phyloP scores from a whole-genome alignment of 2,113 vertebrate genomes.

The Percopsis transmontana region DNA sequence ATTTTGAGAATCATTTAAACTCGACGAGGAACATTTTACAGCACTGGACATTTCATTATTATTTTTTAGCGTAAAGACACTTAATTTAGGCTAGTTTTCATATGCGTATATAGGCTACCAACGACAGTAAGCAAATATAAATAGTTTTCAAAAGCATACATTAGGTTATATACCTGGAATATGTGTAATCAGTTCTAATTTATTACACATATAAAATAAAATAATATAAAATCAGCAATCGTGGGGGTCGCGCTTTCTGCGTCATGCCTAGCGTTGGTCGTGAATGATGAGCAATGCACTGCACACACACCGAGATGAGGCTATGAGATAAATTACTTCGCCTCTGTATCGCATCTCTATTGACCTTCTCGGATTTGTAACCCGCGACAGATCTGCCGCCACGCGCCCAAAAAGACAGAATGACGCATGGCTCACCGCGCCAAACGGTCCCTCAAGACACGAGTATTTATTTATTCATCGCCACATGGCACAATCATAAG shows the following conservation, averaged over 20 bases:
- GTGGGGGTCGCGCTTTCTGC: no score
- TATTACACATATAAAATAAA: no score
- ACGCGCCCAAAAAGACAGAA: constrained; percentile 34
- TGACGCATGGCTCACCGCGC: constrained; percentile 39
- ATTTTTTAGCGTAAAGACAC: no score
- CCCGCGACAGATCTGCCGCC: constrained; percentile 12
- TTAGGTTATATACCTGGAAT: no score
- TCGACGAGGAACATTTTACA: neutral
- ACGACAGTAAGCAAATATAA: no score
- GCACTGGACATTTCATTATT: neutral
- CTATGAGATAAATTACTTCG: constrained; percentile 16
- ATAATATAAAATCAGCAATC: no score
- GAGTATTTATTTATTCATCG: constrained; percentile 74
- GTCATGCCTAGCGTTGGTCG: no score
- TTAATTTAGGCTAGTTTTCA: no score
- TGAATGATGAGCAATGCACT: neutral
- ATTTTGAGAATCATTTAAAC: neutral
- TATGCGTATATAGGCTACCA: no score
- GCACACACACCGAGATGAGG: constrained; percentile 1
- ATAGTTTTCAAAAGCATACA: neutral
- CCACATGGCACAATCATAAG: constrained; percentile 71
- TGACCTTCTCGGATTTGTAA: constrained; percentile 43
- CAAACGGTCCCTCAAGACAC: constrained; percentile 53
- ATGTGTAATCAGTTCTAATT: no score
- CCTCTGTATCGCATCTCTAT: constrained; percentile 24